These are phyloP conservation scores for Leptopilina clavipes DNA, from an alignment of 1,140 invertebrate species.

Conservation along the genomic window DNA sequence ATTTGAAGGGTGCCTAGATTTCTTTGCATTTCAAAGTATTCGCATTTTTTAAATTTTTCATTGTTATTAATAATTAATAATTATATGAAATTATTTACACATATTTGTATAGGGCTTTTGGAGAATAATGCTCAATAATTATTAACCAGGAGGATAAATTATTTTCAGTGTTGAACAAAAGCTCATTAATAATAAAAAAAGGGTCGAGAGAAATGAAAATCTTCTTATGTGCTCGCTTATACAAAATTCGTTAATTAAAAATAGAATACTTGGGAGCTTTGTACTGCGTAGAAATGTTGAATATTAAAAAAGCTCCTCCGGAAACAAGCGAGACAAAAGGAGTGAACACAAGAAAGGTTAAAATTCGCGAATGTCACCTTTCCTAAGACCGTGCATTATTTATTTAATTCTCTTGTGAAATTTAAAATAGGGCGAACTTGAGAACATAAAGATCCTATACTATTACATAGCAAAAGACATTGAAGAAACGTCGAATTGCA, in stretches of 20 bases:
- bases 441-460: neutral
- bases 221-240: neutral
- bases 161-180: neutral
- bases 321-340: constrained; percentile 28
- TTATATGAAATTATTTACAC: no score
- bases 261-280: neutral
- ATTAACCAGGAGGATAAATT: no score
- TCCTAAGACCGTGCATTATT: constrained; percentile 20
- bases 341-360: constrained; percentile 28
- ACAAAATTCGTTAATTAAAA: constrained; percentile 14
- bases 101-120: no score
- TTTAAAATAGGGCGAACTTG: constrained; percentile 21
- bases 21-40: no score
- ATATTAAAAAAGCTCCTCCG: constrained; percentile 22
- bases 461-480: neutral
- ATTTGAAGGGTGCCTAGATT: no score
- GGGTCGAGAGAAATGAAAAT: neutral
- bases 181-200: neutral
- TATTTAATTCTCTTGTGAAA: constrained; percentile 30
- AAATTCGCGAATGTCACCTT: constrained; percentile 32
- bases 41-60: no score
- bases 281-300: constrained; percentile 8
- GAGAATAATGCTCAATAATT: no score
- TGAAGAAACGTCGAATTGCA: no score
- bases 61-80: no score